A percentile compares a stretch with the other conserved stretches of the same genome.
phyloP scores from a whole-genome alignment of 2,113 vertebrate species.

The Gadus chalcogrammus region DNA sequence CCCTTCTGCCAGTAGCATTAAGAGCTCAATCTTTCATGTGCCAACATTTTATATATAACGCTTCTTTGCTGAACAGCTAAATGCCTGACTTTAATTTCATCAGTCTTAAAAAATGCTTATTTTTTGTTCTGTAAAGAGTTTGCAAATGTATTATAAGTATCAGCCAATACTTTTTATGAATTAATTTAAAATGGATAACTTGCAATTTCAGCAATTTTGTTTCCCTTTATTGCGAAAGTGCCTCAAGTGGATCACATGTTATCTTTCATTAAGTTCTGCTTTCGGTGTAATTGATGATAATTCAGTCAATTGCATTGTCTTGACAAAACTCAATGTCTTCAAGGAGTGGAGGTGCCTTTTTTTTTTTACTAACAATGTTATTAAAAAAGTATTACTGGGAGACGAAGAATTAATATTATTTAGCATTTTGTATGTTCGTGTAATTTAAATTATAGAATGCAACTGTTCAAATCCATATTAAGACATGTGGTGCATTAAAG shows the following conservation, averaged over 20 bases:
- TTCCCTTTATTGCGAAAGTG: not conserved
- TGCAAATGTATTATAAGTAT: too few species aligned
- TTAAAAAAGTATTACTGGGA: slow-evolving; percentile 33
- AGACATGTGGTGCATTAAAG: slow-evolving; percentile 50
- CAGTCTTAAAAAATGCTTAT: too few species aligned
- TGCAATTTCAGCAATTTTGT: not conserved
- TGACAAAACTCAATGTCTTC: slow-evolving; percentile 10
- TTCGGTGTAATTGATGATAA: slow-evolving; percentile 1
- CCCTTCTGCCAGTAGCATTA: too few species aligned
- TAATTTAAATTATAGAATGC: slow-evolving; percentile 39
- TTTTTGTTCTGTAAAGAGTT: too few species aligned
- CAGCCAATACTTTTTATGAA: not conserved
- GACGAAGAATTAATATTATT: slow-evolving; percentile 33
- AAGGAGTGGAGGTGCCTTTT: slow-evolving; percentile 26
- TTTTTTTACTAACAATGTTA: slow-evolving; percentile 11
- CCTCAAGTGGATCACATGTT: slow-evolving; percentile 1
- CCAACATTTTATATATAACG: too few species aligned
- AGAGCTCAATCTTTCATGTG: too few species aligned
- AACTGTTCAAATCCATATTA: slow-evolving; percentile 50
- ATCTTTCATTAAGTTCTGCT: slow-evolving; percentile 13
- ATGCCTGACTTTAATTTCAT: too few species aligned
- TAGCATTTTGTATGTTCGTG: slow-evolving; percentile 39
- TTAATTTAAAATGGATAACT: slow-evolving; percentile 19
- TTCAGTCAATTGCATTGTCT: not conserved
- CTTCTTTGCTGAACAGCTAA: too few species aligned